Evolutionary conservation across 1,140 invertebrate genomes (phyloP).

Genomic region (Meteorus sp.): DNA sequence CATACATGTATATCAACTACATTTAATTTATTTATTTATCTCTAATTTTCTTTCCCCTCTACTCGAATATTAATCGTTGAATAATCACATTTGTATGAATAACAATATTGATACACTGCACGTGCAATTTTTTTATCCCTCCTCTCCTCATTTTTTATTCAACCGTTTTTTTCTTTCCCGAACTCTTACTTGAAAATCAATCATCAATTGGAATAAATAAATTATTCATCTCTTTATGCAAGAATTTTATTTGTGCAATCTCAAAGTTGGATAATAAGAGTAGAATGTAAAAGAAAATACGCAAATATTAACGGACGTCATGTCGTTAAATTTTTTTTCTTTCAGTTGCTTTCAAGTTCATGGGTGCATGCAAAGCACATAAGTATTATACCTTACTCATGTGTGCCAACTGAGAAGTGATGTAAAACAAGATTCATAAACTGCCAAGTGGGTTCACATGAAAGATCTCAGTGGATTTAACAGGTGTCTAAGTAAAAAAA

Average conservation of each 20-base stretch:
- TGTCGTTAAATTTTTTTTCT: conserved; percentile 8
- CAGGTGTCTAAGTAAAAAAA: conserved; percentile 30
- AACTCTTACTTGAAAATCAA: not conserved
- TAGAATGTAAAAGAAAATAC: too few relatives aligned
- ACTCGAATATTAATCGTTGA: not conserved
- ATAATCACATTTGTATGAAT: too few relatives aligned
- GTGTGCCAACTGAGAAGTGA: conserved; percentile 4
- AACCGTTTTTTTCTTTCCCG: not conserved
- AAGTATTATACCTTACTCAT: too few relatives aligned
- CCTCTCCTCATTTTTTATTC: not conserved
- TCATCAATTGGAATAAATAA: too few relatives aligned
- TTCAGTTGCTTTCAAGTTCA: not conserved
- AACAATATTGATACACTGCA: too few relatives aligned
- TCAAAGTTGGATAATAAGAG: too few relatives aligned
- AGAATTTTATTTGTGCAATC: too few relatives aligned
- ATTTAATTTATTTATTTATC: conserved; percentile 10
- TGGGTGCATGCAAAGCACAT: conserved; percentile 1
- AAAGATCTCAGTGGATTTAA: conserved; percentile 29
- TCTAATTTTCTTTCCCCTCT: not conserved
- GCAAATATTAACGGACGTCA: conserved; percentile 1
- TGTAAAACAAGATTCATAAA: conserved; percentile 27
- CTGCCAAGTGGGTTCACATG: conserved; percentile 25
- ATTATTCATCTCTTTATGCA: too few relatives aligned
- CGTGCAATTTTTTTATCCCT: not conserved
- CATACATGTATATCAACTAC: conserved; percentile 9